Conservation (phyloP, 2,797 vertebrate species). For the Tapera naevia region DNA sequence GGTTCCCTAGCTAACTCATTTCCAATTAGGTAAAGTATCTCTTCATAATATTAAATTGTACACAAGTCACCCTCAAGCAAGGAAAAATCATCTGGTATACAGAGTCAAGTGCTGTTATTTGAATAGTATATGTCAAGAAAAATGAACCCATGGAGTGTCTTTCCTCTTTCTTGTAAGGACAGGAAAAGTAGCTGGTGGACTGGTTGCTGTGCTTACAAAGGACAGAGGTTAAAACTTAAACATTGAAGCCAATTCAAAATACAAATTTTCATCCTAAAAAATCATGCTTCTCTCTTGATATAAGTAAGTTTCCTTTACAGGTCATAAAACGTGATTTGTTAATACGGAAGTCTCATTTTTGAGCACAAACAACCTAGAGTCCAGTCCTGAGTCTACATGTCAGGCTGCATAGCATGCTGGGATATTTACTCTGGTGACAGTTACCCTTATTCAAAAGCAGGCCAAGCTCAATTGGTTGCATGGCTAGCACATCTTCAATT, state of each 20-base stretch:
- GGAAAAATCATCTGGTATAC: background rate
- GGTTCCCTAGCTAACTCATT: background rate
- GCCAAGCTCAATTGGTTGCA: background rate
- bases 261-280: background rate
- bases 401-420: rapidly evolving
- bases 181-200: background rate
- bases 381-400: background rate
- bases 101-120: background rate
- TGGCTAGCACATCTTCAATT: background rate
- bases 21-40: background rate
- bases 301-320: background rate
- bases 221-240: background rate
- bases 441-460: background rate
- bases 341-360: background rate
- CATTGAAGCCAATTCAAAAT: background rate
- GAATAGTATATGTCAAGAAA: background rate
- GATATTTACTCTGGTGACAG: background rate
- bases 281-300: background rate
- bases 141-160: background rate
- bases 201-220: background rate
- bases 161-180: background rate
- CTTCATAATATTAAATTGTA: background rate
- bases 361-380: background rate
- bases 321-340: background rate
- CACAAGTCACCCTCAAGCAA: background rate